phyloP scores from a whole-genome alignment of 2,797 vertebrate species.

The Sebastes oblongus region DNA sequence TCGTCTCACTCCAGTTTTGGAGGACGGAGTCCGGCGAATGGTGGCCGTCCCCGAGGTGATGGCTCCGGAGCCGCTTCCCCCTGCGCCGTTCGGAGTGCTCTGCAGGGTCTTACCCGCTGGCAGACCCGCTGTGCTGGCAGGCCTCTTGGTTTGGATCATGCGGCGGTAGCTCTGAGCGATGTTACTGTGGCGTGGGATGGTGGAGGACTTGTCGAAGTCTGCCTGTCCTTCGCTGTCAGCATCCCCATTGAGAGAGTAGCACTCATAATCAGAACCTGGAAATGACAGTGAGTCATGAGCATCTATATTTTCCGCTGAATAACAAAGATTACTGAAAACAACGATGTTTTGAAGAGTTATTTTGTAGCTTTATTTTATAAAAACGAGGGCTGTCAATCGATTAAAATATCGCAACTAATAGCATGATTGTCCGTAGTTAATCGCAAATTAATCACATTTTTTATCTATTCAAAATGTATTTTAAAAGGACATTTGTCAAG shows the following conservation, averaged over 20 bases:
- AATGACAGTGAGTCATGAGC: constrained; percentile 19
- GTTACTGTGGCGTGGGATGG: constrained; percentile 96
- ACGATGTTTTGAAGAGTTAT: neutral
- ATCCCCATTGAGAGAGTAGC: constrained; percentile 96
- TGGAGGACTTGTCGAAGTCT: constrained; percentile 97
- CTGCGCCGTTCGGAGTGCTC: constrained; percentile 75
- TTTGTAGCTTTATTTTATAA: constrained; percentile 1
- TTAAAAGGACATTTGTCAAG: too few species aligned
- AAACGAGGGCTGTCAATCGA: neutral
- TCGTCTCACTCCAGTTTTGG: constrained; percentile 92
- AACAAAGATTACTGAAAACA: constrained; percentile 6
- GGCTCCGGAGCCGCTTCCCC: constrained; percentile 49
- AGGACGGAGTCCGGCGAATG: constrained; percentile 95
- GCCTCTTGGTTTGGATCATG: constrained; percentile 98
- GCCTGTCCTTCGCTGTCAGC: constrained; percentile 87
- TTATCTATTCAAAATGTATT: too few species aligned
- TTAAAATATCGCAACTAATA: too few species aligned
- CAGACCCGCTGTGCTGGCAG: constrained; percentile 93
- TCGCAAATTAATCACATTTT: too few species aligned
- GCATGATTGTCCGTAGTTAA: too few species aligned
- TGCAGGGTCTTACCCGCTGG: constrained; percentile 80
- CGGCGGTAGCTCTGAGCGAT: constrained; percentile 97
- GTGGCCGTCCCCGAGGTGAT: constrained; percentile 92
- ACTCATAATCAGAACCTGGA: constrained; percentile 95
- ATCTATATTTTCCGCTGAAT: neutral